These are phyloP conservation scores for Bombyx mori DNA, from an alignment of 1,140 invertebrate species.

Conservation along the genomic window ASM3026992v2 NC_085133.1:5710001-5710500, in stretches of 20 bases:
- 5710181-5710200: constrained; percentile 7
- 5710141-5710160: constrained; percentile 18
- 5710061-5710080: constrained; percentile 44
- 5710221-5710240: not conserved
- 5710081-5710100: constrained; percentile 24
- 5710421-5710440: constrained; percentile 32
- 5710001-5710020: constrained; percentile 11
- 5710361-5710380: constrained; percentile 35
- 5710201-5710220: not conserved
- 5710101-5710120: constrained; percentile 13
- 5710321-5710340: constrained; percentile 22
- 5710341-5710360: constrained; percentile 25
- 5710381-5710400: constrained; percentile 33
- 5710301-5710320: constrained; percentile 19
- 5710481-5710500: constrained; percentile 20
- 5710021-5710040: constrained; percentile 30
- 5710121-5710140: constrained; percentile 21
- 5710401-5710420: constrained; percentile 38
- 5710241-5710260: not conserved
- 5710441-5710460: constrained; percentile 30
- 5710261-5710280: not conserved
- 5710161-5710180: constrained; percentile 10
- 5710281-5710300: not conserved
- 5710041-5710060: constrained; percentile 33
- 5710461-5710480: constrained; percentile 37